Percentiles rank a stretch among this genome's conserved stretches.
phyloP scores from a whole-genome alignment of 2,797 vertebrate species.

The Percopsis omiscomaycus region DNA sequence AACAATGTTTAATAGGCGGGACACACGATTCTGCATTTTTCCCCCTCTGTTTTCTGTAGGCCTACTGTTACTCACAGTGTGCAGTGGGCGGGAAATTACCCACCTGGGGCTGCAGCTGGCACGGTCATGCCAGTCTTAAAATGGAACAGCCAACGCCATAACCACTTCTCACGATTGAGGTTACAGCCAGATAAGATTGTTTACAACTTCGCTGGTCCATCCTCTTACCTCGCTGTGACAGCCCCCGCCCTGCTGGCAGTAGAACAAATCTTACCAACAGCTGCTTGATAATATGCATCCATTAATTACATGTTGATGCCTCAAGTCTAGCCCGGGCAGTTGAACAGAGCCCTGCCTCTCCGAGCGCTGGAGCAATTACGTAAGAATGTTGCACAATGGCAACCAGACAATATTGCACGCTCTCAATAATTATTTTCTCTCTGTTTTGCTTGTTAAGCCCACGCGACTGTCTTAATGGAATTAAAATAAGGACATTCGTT shows the following conservation, averaged over 20 bases:
- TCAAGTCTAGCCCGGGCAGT: conserved; percentile 62
- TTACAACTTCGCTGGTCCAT: conserved; percentile 7
- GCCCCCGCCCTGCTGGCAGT: conserved; percentile 60
- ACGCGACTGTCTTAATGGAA: conserved; percentile 12
- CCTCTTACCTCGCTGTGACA: conserved; percentile 50
- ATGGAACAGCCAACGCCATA: not conserved
- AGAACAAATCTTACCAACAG: conserved; percentile 70
- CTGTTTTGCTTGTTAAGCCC: conserved; percentile 22
- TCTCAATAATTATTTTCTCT: conserved; percentile 31
- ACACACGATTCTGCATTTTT: conserved; percentile 7
- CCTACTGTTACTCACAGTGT: not conserved
- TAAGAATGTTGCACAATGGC: conserved; percentile 56
- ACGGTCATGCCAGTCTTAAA: conserved; percentile 6
- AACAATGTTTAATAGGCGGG: conserved; percentile 23
- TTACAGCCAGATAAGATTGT: conserved; percentile 6
- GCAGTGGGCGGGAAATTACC: not conserved
- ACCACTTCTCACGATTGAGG: conserved; percentile 8
- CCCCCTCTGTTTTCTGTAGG: conserved; percentile 1
- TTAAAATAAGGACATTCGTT: conserved; percentile 20
- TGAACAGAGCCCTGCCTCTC: conserved; percentile 44
- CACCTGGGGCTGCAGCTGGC: not conserved
- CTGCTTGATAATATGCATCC: conserved; percentile 75
- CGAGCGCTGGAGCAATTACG: conserved; percentile 54
- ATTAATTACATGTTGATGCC: conserved; percentile 77
- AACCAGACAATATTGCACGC: conserved; percentile 36